Conservation (phyloP, 2,888 invertebrate genomes). For the Polyommatus icarus region DNA sequence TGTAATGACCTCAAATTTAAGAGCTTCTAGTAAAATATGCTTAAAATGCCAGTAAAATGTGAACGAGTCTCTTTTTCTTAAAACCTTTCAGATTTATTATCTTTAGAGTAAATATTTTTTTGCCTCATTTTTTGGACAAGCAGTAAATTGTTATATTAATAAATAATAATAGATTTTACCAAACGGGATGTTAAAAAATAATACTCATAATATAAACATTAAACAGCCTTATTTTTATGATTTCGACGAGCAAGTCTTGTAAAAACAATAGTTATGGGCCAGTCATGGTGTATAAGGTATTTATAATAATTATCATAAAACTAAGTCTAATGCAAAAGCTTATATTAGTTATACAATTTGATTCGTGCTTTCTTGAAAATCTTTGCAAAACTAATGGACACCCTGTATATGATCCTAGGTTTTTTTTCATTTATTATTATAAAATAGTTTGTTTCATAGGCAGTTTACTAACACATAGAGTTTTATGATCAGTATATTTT, state of each 20-base stretch:
- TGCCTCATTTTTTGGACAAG: not conserved
- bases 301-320: conserved; percentile 23
- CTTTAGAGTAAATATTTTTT: too few relatives aligned
- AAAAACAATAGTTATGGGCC: not conserved
- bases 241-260: not conserved
- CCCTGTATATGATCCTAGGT: conserved; percentile 50
- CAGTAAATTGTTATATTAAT: not conserved
- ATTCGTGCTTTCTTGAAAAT: not conserved
- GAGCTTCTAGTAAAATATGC: too few relatives aligned
- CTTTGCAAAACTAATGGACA: conserved; percentile 33
- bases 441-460: not conserved
- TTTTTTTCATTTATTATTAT: not conserved
- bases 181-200: not conserved
- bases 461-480: not conserved
- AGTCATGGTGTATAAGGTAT: not conserved
- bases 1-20: too few relatives aligned
- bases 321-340: conserved; percentile 20
- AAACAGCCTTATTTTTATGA: not conserved
- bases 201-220: not conserved
- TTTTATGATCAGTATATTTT: not conserved
- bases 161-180: not conserved
- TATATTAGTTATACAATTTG: not conserved
- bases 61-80: too few relatives aligned
- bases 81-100: too few relatives aligned
- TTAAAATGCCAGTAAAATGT: too few relatives aligned